Evolutionary conservation across 2,797 vertebrate genomes (phyloP).

Genomic region (Heliangelus exortis): DNA sequence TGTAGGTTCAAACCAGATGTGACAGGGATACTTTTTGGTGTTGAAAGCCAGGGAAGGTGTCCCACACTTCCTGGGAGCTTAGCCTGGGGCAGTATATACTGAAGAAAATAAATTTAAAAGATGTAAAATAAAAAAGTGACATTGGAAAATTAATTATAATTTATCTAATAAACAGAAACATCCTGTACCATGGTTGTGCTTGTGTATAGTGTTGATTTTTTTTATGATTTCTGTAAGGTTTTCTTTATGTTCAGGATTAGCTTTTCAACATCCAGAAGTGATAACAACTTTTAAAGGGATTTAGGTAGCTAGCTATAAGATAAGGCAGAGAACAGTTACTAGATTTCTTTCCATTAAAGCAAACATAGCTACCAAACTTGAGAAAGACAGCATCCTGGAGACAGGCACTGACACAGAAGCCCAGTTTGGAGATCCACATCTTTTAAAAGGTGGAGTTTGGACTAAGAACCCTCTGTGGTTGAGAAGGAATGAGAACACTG

Average conservation of each 20-base stretch:
- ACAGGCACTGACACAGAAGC: not conserved
- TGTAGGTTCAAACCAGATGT: conserved; percentile 61
- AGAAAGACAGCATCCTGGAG: not conserved
- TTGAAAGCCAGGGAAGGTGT: conserved; percentile 53
- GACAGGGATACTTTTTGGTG: conserved; percentile 49
- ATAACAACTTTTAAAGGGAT: conserved; percentile 37
- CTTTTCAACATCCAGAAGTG: conserved; percentile 25
- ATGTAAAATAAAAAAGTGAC: conserved; percentile 33
- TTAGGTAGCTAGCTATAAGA: not conserved
- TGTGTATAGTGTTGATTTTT: conserved; percentile 41
- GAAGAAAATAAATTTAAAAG: conserved; percentile 34
- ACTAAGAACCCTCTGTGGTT: not conserved
- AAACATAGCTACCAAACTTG: not conserved
- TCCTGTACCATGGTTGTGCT: not conserved
- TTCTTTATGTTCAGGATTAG: conserved; percentile 60
- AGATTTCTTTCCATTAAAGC: not conserved
- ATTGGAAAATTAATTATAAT: not conserved
- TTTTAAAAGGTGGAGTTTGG: not conserved
- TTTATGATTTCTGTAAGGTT: conserved; percentile 46
- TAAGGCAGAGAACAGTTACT: not conserved
- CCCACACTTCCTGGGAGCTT: conserved; percentile 67
- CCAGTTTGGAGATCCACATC: not conserved
- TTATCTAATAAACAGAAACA: conserved; percentile 43
- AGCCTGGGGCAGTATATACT: not conserved
- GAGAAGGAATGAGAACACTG: not conserved